phyloP scores from a whole-genome alignment of 2,113 vertebrate species.

The western clawed frog (Xenopus tropicalis) region UCB_Xtro_10.0 CM004447.2:6782001-6782500 shows the following conservation, averaged over 20 bases:
- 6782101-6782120: constrained; percentile 55
- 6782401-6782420: too few relatives aligned
- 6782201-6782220: constrained; percentile 56
- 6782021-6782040: constrained; percentile 33
- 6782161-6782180: constrained; percentile 64
- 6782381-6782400: too few relatives aligned
- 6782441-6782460: too few relatives aligned
- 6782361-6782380: too few relatives aligned
- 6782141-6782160: constrained; percentile 53
- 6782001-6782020: constrained; percentile 39
- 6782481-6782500: too few relatives aligned
- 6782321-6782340: too few relatives aligned
- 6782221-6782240: constrained; percentile 54
- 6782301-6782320: too few relatives aligned
- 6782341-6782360: too few relatives aligned
- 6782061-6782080: constrained; percentile 46
- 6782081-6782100: constrained; percentile 52
- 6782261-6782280: neutral
- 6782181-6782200: constrained; percentile 46
- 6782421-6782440: too few relatives aligned
- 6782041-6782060: constrained; percentile 49
- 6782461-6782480: too few relatives aligned
- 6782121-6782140: constrained; percentile 57
- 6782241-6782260: constrained; percentile 39
- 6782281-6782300: too few relatives aligned